Conservation (phyloP, 1,140 invertebrate species). For the Plodia interpunctella region DNA sequence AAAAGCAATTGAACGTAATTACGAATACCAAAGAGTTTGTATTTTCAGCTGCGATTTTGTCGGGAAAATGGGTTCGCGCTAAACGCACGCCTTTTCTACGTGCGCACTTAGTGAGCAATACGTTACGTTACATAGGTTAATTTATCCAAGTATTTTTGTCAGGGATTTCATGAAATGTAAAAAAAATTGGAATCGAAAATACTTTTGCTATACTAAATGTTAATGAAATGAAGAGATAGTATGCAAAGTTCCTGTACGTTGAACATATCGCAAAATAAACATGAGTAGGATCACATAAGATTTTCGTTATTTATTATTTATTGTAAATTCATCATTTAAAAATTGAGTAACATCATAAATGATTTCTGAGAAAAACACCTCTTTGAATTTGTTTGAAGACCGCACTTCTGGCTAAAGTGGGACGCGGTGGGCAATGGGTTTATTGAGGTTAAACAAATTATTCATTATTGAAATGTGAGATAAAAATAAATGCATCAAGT, state of each 20-base stretch:
- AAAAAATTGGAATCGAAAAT: too few relatives aligned
- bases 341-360: background rate
- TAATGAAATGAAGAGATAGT: too few relatives aligned
- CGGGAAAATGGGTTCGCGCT: background rate
- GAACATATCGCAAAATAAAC: too few relatives aligned
- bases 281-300: too few relatives aligned
- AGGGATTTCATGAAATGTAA: too few relatives aligned
- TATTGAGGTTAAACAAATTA: conserved; percentile 19
- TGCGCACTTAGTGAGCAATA: conserved; percentile 1
- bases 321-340: too few relatives aligned
- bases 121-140: background rate
- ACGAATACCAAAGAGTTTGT: conserved; percentile 5
- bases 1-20: conserved; percentile 31
- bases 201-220: too few relatives aligned
- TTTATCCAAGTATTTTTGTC: too few relatives aligned
- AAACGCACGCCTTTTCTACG: conserved; percentile 1
- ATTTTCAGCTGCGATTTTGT: background rate
- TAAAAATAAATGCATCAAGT: conserved; percentile 11
- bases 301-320: too few relatives aligned
- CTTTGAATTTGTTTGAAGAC: conserved; percentile 11
- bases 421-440: conserved; percentile 17
- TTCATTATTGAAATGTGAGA: conserved; percentile 7
- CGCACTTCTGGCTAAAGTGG: conserved; percentile 17
- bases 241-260: too few relatives aligned
- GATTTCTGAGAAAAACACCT: conserved; percentile 18